A percentile compares a stretch with the other conserved stretches of the same genome.
These are phyloP conservation scores for Drosophila neutralis DNA, from an alignment of 2,888 invertebrate species.

Conservation along the genomic window DNA sequence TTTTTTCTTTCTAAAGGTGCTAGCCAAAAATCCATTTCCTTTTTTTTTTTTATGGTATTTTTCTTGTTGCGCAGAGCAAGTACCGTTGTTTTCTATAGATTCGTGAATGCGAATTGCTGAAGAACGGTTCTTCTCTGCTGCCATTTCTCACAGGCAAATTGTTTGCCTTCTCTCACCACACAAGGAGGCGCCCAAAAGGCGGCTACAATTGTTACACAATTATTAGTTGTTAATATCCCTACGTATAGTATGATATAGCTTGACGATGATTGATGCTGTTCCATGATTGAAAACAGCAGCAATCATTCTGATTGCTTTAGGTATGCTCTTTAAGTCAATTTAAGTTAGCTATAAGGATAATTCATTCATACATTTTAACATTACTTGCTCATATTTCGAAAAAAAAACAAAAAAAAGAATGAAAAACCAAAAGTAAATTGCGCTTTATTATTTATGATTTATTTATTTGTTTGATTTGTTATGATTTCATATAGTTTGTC, in stretches of 20 bases:
- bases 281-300: not conserved
- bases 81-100: conserved; percentile 10
- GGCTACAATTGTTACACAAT: conserved; percentile 6
- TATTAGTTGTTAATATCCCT: conserved; percentile 25
- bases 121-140: conserved; percentile 9
- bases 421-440: conserved; percentile 45
- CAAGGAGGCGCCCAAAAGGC: conserved; percentile 24
- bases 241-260: conserved; percentile 1
- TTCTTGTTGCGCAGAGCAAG: conserved; percentile 17
- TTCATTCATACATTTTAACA: conserved; percentile 55
- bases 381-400: conserved; percentile 51
- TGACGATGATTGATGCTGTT: not conserved
- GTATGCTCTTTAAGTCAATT: conserved; percentile 21
- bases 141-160: conserved; percentile 7
- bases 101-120: conserved; percentile 1
- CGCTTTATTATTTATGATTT: conserved; percentile 55
- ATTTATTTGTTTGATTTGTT: conserved; percentile 12
- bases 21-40: not conserved
- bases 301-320: conserved; percentile 6
- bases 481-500: conserved; percentile 7
- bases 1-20: conserved; percentile 9
- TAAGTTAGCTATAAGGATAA: conserved; percentile 57
- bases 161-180: conserved; percentile 10
- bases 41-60: conserved; percentile 26
- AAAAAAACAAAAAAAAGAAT: not conserved